phyloP scores from a whole-genome alignment of 2,113 vertebrate species.

The Ariopsis seemanni region DNA sequence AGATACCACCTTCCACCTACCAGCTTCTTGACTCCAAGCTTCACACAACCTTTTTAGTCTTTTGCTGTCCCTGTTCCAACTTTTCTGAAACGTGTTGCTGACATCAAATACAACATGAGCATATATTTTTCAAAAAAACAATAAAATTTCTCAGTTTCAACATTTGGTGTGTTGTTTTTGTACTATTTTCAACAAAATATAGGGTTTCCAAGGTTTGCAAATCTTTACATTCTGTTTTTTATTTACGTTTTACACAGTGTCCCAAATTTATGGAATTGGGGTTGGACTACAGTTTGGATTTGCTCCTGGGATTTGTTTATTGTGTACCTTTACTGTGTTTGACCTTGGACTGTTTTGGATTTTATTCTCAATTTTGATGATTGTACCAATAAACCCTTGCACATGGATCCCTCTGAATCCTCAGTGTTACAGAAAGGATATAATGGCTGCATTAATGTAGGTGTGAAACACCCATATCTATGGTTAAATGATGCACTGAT shows the following conservation, averaged over 20 bases:
- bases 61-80: no score
- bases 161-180: no score
- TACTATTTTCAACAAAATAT: no score
- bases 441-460: neutral
- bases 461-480: neutral
- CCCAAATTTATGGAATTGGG: no score
- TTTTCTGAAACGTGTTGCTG: no score
- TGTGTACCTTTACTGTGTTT: neutral
- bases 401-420: neutral
- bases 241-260: no score
- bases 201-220: no score
- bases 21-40: neutral
- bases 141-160: no score
- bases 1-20: neutral
- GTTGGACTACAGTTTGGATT: neutral
- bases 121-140: no score
- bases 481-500: neutral
- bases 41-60: no score
- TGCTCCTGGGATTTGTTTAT: neutral
- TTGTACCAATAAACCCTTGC: neutral
- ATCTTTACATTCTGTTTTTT: no score
- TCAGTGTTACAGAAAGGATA: neutral
- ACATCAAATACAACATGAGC: no score
- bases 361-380: neutral
- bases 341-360: neutral